Conservation (phyloP, 2,797 vertebrate species). For the Nasua narica region DNA sequence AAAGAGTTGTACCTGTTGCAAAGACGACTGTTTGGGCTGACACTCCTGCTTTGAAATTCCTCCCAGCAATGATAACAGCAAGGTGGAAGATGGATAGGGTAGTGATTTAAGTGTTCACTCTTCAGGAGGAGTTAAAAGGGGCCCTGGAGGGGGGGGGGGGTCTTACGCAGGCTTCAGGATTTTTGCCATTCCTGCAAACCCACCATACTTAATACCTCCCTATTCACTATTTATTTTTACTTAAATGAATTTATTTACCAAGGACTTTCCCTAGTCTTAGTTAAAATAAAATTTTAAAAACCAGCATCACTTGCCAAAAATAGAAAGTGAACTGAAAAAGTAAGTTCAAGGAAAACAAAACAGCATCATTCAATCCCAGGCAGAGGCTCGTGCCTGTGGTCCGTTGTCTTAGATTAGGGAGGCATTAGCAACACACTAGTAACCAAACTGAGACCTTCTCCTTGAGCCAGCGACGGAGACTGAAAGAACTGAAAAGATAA, state of each 20-base stretch:
- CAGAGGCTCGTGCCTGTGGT: background rate
- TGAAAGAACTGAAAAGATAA: background rate
- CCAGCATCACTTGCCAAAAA: background rate
- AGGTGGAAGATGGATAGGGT: background rate
- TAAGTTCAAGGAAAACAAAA: background rate
- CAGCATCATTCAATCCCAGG: background rate
- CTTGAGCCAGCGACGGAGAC: background rate
- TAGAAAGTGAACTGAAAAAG: background rate
- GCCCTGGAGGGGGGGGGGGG: background rate
- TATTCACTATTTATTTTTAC: background rate
- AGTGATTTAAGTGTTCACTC: background rate
- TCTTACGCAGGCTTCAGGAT: background rate
- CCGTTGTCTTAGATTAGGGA: background rate
- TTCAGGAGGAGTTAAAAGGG: background rate
- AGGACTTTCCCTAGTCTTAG: background rate
- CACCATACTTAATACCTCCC: background rate
- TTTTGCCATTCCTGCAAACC: background rate
- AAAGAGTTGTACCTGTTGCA: background rate
- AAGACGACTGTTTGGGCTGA: background rate
- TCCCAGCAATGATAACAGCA: background rate
- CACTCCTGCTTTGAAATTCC: background rate
- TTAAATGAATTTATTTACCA: background rate
- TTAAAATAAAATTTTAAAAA: background rate
- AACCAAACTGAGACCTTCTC: background rate
- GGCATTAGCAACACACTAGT: background rate